Base-by-base conservation (phyloP, 2,888 invertebrate species). In the Biston betularia region DNA sequence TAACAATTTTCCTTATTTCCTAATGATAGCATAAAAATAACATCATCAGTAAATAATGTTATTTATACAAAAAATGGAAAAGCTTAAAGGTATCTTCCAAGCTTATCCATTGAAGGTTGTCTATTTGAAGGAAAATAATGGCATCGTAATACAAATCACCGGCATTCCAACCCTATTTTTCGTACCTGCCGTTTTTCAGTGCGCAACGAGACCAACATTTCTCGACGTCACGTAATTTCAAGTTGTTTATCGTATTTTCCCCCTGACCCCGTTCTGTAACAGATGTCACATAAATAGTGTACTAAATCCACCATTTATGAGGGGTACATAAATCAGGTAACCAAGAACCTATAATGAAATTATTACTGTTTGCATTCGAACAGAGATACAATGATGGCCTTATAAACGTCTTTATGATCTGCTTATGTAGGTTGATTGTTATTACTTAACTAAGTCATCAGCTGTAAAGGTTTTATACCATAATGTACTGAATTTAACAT, bases 251-350 rank as follows among this genome's bases (percentile, higher is more conserved):
- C 61, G 68, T 69, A 24, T 46, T 69, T 59, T 69, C 68, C 70
- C 61, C 65, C 65, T 75, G 71, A 73, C 72, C 72, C 75, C 62
- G 61, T 75, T 75, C 54, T 48, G 65, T 69, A 70, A 65, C 73
- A 75, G 75, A 75, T 73, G 75, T 72, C 70, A 73, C 75, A 75
- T 75, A 75, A 75, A 75, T 75, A 75, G 69, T 67, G 58, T 65
- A 65, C 60, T 67, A 70, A 75, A 70, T 65, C 71, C 70, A 63
- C 75, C 75, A 71, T 73, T 73, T 73, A 73, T 73, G 49, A 66
- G 64, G 40, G 60, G 61, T 73, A 60, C 63, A 75, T 75, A 70
- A 73, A 75, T 73, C 71, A 71, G 68, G 65, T 68, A 68, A 63
- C 68, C 63, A 70, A 69, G 67, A 24, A 67, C 65, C 70, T 69